Conservation (phyloP, 2,888 invertebrate genomes). For the Eulithis prunata region DNA sequence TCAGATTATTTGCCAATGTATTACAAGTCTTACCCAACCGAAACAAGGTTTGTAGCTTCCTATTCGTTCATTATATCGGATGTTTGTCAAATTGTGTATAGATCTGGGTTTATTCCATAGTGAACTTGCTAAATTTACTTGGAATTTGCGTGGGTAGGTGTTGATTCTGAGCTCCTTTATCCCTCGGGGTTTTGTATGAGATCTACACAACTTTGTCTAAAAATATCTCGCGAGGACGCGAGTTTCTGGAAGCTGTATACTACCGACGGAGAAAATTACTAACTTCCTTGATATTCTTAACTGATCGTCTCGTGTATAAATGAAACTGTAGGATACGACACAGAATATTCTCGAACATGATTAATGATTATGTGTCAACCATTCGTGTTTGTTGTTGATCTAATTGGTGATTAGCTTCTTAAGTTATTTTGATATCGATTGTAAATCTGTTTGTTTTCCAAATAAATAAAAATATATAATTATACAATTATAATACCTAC, state of each 20-base stretch:
- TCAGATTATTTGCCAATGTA: constrained; percentile 19
- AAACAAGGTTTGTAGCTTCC: constrained; percentile 21
- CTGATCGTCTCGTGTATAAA: no score
- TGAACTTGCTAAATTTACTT: constrained; percentile 34
- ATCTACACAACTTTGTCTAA: constrained; percentile 10
- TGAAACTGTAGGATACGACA: no score
- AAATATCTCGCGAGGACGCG: constrained; percentile 19
- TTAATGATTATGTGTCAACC: no score
- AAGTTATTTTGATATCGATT: no score
- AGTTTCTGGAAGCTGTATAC: constrained; percentile 5
- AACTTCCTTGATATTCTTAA: constrained; percentile 11
- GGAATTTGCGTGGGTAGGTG: constrained; percentile 27
- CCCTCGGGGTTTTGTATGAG: constrained; percentile 15
- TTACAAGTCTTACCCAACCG: constrained; percentile 10
- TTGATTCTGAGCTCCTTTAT: constrained; percentile 22
- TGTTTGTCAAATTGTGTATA: constrained; percentile 33
- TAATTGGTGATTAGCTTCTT: no score
- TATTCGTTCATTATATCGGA: constrained; percentile 16
- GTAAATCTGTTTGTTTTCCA: no score
- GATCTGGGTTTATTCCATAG: constrained; percentile 26
- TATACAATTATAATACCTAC: no score
- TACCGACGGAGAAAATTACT: constrained; percentile 10
- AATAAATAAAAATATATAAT: no score
- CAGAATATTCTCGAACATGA: no score
- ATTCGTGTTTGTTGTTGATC: no score